Evolutionary conservation across 2,797 vertebrate genomes (phyloP), one percentile per base, ranked within the genome.

Genomic region (Falco berigora): DNA sequence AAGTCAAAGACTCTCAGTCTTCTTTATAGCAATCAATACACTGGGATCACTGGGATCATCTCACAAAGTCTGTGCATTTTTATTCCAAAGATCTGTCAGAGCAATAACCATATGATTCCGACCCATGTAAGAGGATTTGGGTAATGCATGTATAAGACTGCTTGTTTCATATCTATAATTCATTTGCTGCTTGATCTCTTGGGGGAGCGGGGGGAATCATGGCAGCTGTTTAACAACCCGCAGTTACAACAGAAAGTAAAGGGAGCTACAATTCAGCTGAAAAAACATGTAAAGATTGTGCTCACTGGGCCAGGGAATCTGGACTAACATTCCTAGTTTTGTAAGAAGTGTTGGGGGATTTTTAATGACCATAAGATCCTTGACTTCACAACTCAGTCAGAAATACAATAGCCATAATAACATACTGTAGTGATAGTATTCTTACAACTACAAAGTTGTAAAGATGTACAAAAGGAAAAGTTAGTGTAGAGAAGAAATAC

Each of bases 161-260:
- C 55, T 90, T 73, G 74, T 90, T n/a, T 86, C 84, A 2, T 73
- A 95, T 94, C 90, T 90, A 93, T 94, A 91, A 94, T 94, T 95
- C 76, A 95, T 95, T 58, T 73, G 59, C 77, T 77, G 83, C 59
- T 90, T 0, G 0, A 53, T 94, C 93, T 95, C 94, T 58, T 75
- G 88, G 14, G 93, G 46, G 46, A 74, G 17, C 1, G 0, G 20
- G 28, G 59, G 46, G 47, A 86, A 59, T 66, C 56, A 34, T 72
- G 74, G 68, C 88, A 96, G 83, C 71, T 95, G 73, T 94, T 94
- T 93, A 88, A 96, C 88, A 96, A 56, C 59, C 23, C 55, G n/a
- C 59, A 67, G 83, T 61, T 73, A 95, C 55, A 95, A 49, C n/a
- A 53, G 49, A 84, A 76, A 62, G 56, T 56, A 94, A 86, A 86